Percentiles rank a stretch among this genome's conserved stretches.
These are phyloP conservation scores for Megaceryle torquata DNA, from an alignment of 2,113 vertebrate genomes.

Conservation along the genomic window DNA sequence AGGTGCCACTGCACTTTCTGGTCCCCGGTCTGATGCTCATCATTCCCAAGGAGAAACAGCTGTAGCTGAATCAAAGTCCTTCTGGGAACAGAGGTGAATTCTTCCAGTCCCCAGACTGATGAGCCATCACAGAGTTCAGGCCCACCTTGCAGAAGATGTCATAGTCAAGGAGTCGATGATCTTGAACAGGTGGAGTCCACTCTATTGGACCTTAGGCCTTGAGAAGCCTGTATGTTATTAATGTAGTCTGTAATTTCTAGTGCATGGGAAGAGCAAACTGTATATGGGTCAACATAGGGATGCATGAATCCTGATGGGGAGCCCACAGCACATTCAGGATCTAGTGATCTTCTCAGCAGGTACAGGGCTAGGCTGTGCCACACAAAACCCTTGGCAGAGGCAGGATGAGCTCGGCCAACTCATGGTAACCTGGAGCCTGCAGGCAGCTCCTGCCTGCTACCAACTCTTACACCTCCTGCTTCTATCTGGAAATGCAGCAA, in stretches of 20 bases:
- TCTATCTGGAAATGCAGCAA: background rate
- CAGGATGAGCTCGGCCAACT: background rate
- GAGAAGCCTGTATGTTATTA: background rate
- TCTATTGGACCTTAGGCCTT: background rate
- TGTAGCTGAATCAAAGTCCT: rapidly evolving
- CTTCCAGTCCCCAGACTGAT: rapidly evolving
- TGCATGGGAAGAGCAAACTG: background rate
- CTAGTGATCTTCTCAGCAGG: background rate
- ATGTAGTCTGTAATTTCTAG: background rate
- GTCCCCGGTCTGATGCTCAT: too few relatives aligned
- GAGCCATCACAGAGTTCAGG: rapidly evolving
- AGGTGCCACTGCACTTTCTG: background rate
- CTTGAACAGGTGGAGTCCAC: background rate
- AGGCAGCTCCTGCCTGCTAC: background rate
- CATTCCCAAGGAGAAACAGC: rapidly evolving
- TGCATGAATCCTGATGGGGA: background rate
- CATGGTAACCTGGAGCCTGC: rapidly evolving
- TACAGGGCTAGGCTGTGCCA: background rate
- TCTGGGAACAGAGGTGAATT: background rate
- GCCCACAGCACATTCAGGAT: background rate
- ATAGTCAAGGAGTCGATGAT: rapidly evolving
- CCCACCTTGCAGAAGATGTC: background rate
- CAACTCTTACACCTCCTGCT: background rate
- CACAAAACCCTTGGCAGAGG: too few relatives aligned
- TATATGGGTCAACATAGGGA: rapidly evolving